phyloP scores from a whole-genome alignment of 2,113 vertebrate genomes.

The Podarcis cretensis region DNA sequence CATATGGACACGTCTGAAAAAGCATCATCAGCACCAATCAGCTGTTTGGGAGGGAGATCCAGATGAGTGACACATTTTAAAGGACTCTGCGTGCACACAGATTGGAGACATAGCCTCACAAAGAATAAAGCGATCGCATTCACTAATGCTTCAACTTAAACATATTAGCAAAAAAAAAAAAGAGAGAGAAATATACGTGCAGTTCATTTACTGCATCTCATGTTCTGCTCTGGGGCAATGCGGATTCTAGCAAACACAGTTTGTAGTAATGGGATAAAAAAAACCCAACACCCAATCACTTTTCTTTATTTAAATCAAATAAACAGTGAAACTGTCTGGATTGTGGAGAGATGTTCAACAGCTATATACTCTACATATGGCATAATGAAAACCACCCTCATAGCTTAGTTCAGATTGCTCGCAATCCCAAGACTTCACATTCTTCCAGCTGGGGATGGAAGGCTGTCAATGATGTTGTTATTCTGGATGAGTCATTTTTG shows the following conservation, averaged over 20 bases:
- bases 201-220: background rate
- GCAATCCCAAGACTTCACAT: slow-evolving; percentile 11
- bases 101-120: background rate
- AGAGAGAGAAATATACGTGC: too few species aligned
- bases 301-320: background rate
- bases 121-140: background rate
- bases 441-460: background rate
- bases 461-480: background rate
- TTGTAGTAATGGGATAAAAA: background rate
- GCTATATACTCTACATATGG: background rate
- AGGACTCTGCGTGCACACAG: background rate
- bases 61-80: background rate
- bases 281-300: background rate
- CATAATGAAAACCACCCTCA: background rate
- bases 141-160: background rate
- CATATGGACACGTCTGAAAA: background rate
- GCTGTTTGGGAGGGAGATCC: background rate
- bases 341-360: background rate
- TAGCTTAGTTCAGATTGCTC: background rate
- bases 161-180: background rate
- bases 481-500: slow-evolving; percentile 18
- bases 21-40: background rate
- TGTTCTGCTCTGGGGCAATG: background rate
- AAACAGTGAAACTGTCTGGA: background rate
- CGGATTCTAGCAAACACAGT: background rate